Conservation (phyloP, 2,888 invertebrate species). For the Cyclophora punctaria region DNA sequence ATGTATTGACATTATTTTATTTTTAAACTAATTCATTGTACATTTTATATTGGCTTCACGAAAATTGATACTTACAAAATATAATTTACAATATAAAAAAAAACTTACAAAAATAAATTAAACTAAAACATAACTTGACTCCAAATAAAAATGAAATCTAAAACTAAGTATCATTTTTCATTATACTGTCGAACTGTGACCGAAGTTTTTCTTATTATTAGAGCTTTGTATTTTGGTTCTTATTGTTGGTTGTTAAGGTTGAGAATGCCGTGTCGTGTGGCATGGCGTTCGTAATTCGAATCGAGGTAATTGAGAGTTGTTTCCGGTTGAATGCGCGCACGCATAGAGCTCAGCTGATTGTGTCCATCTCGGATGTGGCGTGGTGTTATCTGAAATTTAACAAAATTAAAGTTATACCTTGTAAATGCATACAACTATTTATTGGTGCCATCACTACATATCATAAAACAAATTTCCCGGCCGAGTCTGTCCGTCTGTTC, state of each 20-base stretch:
- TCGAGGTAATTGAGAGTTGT: constrained; percentile 45
- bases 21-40: too few relatives aligned
- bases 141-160: constrained; percentile 1
- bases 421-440: too few relatives aligned
- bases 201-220: constrained; percentile 1
- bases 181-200: constrained; percentile 7
- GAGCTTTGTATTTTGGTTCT: constrained; percentile 14
- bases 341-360: constrained; percentile 32
- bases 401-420: constrained; percentile 3
- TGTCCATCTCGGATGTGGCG: constrained; percentile 36
- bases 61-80: neutral
- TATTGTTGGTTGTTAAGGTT: constrained; percentile 8
- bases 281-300: constrained; percentile 39
- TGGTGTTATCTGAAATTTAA: constrained; percentile 61
- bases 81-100: constrained; percentile 2
- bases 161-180: constrained; percentile 10
- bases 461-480: too few relatives aligned
- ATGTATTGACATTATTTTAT: too few relatives aligned
- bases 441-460: too few relatives aligned
- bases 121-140: constrained; percentile 6
- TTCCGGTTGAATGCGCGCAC: constrained; percentile 38
- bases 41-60: too few relatives aligned
- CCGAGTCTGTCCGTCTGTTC: too few relatives aligned
- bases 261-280: constrained; percentile 22
- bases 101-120: constrained; percentile 1